Evolutionary conservation across 2,113 vertebrate genomes (phyloP).

Genomic region (Callocephalon fimbriatum): DNA sequence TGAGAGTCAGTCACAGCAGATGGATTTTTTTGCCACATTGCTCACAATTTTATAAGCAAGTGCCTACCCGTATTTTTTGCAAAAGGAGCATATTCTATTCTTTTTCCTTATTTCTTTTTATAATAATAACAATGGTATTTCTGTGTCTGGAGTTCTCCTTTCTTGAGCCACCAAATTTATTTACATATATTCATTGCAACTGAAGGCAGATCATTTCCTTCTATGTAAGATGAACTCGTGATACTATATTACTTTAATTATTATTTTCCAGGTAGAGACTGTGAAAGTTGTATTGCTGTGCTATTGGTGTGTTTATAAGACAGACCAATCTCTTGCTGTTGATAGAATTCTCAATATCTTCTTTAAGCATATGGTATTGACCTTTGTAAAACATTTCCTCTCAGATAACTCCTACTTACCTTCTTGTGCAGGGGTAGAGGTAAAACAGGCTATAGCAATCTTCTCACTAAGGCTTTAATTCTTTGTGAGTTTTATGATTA

Average conservation of each 20-base stretch:
- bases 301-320: not conserved
- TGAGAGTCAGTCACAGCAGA: not conserved
- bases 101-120: not conserved
- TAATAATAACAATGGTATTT: not conserved
- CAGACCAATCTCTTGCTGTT: not conserved
- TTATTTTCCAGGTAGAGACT: not conserved
- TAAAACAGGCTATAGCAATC: slow-evolving; percentile 26
- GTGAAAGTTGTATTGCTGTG: not conserved
- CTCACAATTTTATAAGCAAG: not conserved
- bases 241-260: not conserved
- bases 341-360: not conserved
- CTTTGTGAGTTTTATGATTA: slow-evolving; percentile 50
- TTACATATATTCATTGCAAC: not conserved
- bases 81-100: rapidly evolving
- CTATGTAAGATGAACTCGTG: not conserved
- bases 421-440: not conserved
- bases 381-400: slow-evolving; percentile 21
- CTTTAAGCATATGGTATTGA: not conserved
- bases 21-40: not conserved
- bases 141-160: not conserved
- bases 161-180: not conserved
- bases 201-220: not conserved
- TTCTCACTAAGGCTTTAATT: slow-evolving; percentile 60
- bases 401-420: not conserved
- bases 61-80: not conserved